Conservation (phyloP, 2,113 vertebrate genomes). For the Vidua chalybeata region DNA sequence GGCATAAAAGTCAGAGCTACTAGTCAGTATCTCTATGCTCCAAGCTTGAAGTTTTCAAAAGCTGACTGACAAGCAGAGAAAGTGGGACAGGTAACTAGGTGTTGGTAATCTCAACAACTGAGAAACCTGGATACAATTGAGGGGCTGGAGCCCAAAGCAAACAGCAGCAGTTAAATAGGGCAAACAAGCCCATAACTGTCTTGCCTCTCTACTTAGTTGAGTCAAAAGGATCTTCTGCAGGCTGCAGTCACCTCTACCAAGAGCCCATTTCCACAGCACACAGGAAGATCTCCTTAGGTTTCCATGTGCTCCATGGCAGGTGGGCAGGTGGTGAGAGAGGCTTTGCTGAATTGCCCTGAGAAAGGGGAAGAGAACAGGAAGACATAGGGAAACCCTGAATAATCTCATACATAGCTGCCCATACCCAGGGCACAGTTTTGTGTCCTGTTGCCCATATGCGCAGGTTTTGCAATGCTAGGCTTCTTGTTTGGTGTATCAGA, state of each 20-base stretch:
- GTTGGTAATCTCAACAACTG: background rate
- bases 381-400: background rate
- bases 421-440: background rate
- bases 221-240: background rate
- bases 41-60: background rate
- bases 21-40: background rate
- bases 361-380: background rate
- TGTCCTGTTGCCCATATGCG: background rate
- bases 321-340: background rate
- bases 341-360: background rate
- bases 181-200: background rate
- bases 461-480: background rate
- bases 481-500: background rate
- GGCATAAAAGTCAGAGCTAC: background rate
- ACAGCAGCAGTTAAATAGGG: background rate
- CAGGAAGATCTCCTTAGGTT: background rate
- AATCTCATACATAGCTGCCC: background rate
- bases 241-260: background rate
- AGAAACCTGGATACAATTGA: background rate
- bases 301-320: accelerated
- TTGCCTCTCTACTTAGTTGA: background rate
- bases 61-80: background rate
- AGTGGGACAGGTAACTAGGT: background rate
- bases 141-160: background rate
- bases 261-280: background rate